Base-by-base conservation (phyloP, 2,113 vertebrate species). In the Vulpes lagopus region DNA sequence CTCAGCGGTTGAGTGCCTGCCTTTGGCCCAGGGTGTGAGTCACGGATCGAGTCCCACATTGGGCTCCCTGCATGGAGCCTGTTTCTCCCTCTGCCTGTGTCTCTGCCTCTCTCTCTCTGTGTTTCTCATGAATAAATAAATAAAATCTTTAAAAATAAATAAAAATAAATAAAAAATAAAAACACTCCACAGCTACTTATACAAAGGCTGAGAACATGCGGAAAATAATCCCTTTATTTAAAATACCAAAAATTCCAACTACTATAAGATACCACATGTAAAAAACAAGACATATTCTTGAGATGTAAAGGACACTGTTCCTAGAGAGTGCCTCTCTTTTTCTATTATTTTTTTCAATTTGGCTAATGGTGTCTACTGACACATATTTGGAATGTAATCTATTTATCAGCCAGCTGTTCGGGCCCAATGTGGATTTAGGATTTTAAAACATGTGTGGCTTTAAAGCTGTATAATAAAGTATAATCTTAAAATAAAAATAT, bases 391-490 rank as follows among this genome's bases (percentile, higher is more conserved):
- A 97, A 96, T 49, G 59, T 95, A 94, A 98, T 98, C 94, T 90
- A 97, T 94, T 98, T 98, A 98, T 92, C 89, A 97, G 91, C 74
- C 96, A 98, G 98, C 96, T 98, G 96, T 94, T 98, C 96, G 97
- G 94, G 91, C 96, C 88, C 71, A 51, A 76, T 94, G 94, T 86
- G 95, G 94, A 95, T 98, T 98, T 95, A 98, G 62, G 89, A 92
- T 95, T 95, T 91, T 32, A 96, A 97, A 93, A 91, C 10, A 22
- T 64, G 62, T 91, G 64, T 91, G 64, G 64, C n/a, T 93, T 89
- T 62, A 91, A n/a, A 80, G 11, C 8, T 91, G 19, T 74, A 87
- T 73, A 88, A 93, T 80, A 85, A 96, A 95, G 67, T n/a, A 17
- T 27, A 91, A 91, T 89, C 86, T 92, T 49, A 88, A 96, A 78